Evolutionary conservation across 2,888 invertebrate species (phyloP), one percentile per base, ranked within the genome.

Genomic region (Oasisia sp.): DNA sequence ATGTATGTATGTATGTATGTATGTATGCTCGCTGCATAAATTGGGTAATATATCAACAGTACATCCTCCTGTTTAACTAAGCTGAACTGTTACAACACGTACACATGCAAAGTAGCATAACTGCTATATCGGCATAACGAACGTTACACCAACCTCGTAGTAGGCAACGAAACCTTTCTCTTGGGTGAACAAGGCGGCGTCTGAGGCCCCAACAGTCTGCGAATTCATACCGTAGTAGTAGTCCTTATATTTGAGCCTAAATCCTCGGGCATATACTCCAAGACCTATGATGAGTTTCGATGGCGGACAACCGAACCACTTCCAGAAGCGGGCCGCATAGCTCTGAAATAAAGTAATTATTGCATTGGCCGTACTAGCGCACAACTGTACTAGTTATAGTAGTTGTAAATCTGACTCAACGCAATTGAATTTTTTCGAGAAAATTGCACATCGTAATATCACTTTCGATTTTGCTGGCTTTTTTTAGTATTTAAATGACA

Each of bases 161-260:
- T 95, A 95, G 8, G 95, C 93, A 32, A 95, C 91, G 92, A 95
- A 95, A 19, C 95, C 96, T 0, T 92, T 92, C 90, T 95, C 95
- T 32, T 94, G 92, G 2, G 95, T 95, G 93, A 93, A 96, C 8
- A 90, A 58, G 9, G 95, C 95, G 3, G 94, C 93, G 0, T 89
- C 90, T 5, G 95, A 95, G 0, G 94, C 92, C 4, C 95, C 95
- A 8, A 91, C 91, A 0, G 94, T 94, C 3, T 95, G 94, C 14
- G 94, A 95, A 0, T 95, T 95, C 0, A 95, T 92, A 0, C 93
- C 94, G 74, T 93, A 93, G n/a, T 94, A 92, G n/a, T 89, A 90
- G 11, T 74, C 74, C 14, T 93, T 50, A 92, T 94, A 91, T 7
- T 92, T 91, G 12, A 96, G 93, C 0, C 94, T 95, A 92, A 95